A percentile compares a stretch with the other conserved stretches of the same genome.
phyloP scores from a whole-genome alignment of 1,140 invertebrate species.

The Teleopsis dalmanni region DNA sequence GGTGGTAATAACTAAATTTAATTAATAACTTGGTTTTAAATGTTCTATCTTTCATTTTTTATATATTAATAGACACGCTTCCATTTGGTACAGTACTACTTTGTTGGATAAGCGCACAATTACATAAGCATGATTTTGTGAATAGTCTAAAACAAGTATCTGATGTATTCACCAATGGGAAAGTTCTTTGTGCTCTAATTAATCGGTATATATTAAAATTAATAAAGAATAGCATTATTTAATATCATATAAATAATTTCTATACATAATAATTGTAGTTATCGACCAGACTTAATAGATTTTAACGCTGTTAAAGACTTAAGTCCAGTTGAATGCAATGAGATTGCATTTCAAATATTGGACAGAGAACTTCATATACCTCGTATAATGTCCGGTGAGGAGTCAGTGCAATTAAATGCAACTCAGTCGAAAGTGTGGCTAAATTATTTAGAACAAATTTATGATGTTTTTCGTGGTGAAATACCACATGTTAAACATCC shows the following conservation, averaged over 20 bases:
- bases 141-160: slow-evolving; percentile 33
- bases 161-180: slow-evolving; percentile 40
- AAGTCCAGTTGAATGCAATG: slow-evolving; percentile 59
- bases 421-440: slow-evolving; percentile 72
- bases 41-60: background rate
- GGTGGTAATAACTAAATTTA: slow-evolving; percentile 11
- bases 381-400: slow-evolving; percentile 74
- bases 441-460: slow-evolving; percentile 80
- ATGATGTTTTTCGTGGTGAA: slow-evolving; percentile 73
- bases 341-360: slow-evolving; percentile 72
- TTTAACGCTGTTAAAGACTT: slow-evolving; percentile 61
- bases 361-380: slow-evolving; percentile 65
- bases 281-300: slow-evolving; percentile 81
- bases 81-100: slow-evolving; percentile 30
- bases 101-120: slow-evolving; percentile 36
- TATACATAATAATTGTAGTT: slow-evolving; percentile 53
- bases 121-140: slow-evolving; percentile 28
- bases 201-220: slow-evolving; percentile 25
- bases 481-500: slow-evolving; percentile 73
- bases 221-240: background rate
- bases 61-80: slow-evolving; percentile 19
- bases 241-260: background rate
- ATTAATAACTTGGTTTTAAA: background rate
- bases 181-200: slow-evolving; percentile 37
- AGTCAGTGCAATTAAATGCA: slow-evolving; percentile 63